A percentile compares a stretch with the other conserved stretches of the same genome.
Conservation (phyloP, 2,888 invertebrate genomes). For the Amblyjoppa fuscipennis region DNA sequence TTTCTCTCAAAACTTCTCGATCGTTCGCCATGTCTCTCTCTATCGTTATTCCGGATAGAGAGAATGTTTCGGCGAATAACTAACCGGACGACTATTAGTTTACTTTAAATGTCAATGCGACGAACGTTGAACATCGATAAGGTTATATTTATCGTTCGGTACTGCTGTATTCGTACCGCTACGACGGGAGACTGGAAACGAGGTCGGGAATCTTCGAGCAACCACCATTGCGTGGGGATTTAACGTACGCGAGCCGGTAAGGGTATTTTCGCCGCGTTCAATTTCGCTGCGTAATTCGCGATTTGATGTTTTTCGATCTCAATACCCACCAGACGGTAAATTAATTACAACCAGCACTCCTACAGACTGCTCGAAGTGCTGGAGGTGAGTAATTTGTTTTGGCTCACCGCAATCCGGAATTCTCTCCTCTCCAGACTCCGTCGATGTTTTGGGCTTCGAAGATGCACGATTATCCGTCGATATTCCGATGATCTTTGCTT, state of each 20-base stretch:
- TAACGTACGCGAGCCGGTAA: background rate
- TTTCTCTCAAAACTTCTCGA: slow-evolving; percentile 96
- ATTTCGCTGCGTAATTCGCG: background rate
- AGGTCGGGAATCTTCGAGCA: background rate
- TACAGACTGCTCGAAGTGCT: background rate
- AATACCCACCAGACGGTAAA: background rate
- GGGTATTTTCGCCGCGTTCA: background rate
- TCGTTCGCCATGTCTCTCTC: slow-evolving; percentile 93
- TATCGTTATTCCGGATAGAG: slow-evolving; percentile 19
- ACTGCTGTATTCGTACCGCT: background rate
- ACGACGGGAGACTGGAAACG: background rate
- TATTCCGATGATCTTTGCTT: background rate
- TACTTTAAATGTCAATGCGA: slow-evolving; percentile 34
- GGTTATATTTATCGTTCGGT: slow-evolving; percentile 58
- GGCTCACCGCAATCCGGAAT: background rate
- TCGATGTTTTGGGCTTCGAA: background rate
- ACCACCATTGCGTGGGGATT: slow-evolving; percentile 34
- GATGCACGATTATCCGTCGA: background rate
- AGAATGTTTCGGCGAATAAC: slow-evolving; percentile 35
- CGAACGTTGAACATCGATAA: slow-evolving; percentile 34
- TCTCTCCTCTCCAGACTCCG: background rate
- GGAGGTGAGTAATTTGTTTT: background rate
- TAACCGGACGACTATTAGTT: slow-evolving; percentile 12
- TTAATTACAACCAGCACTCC: background rate
- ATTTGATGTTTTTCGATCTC: background rate